Conservation (phyloP, 2,888 invertebrate species). For the Entomobrya multifasciata region DNA sequence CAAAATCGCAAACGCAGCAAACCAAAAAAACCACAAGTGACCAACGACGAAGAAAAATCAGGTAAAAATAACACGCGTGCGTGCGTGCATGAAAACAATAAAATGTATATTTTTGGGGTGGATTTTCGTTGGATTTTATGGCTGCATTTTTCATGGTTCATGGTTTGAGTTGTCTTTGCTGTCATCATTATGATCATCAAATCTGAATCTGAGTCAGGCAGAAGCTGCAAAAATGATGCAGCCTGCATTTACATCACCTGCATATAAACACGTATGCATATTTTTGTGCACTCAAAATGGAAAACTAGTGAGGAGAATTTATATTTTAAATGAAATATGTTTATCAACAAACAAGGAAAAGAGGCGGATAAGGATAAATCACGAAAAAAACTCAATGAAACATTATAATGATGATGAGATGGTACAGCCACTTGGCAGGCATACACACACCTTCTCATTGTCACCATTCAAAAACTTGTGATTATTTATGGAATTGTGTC, state of each 20-base stretch:
- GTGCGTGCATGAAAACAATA: conserved; percentile 33
- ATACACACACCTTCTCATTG: conserved; percentile 43
- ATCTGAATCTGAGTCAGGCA: background rate
- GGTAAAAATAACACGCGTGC: conserved; percentile 30
- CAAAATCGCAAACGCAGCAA: background rate
- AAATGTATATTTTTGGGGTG: conserved; percentile 12
- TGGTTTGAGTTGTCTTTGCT: conserved; percentile 25
- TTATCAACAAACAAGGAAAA: background rate
- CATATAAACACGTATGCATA: no score
- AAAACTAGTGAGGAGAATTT: no score
- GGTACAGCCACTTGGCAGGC: background rate
- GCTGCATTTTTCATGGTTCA: conserved; percentile 29
- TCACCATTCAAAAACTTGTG: background rate
- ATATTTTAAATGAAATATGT: no score
- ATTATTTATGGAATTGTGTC: conserved; percentile 29
- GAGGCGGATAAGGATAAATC: background rate
- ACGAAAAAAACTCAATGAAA: conserved; percentile 2
- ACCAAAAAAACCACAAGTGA: conserved; percentile 32
- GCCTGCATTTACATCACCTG: no score
- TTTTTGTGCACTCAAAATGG: no score
- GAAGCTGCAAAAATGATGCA: background rate
- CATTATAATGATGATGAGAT: background rate
- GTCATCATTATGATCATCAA: background rate
- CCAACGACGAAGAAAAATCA: conserved; percentile 16
- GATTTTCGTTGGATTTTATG: background rate